phyloP scores from a whole-genome alignment of 2,113 vertebrate genomes.

The Pseudolaguvia tuberculata region DNA sequence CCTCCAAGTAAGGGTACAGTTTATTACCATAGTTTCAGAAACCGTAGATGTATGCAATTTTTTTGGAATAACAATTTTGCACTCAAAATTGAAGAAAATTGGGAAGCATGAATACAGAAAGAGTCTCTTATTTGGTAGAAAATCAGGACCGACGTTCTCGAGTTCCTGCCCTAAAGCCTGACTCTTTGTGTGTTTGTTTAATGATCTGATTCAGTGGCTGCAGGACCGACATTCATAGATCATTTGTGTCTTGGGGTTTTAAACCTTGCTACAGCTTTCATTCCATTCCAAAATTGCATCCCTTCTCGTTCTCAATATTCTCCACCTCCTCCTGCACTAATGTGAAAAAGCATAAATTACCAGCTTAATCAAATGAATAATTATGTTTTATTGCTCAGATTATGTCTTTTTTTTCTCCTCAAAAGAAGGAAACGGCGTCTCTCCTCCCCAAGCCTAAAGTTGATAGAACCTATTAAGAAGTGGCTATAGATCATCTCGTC shows the following conservation, averaged over 20 bases:
- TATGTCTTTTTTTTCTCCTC: slow-evolving; percentile 59
- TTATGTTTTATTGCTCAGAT: slow-evolving; percentile 73
- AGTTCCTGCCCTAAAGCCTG: slow-evolving; percentile 26
- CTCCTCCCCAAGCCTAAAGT: slow-evolving; percentile 55
- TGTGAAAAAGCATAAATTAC: slow-evolving; percentile 63
- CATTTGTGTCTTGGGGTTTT: neutral
- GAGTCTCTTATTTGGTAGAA: slow-evolving; percentile 25
- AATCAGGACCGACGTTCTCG: slow-evolving; percentile 14
- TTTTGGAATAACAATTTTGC: neutral
- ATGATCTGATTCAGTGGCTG: slow-evolving; percentile 40
- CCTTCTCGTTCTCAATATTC: slow-evolving; percentile 14
- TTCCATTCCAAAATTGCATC: slow-evolving; percentile 14
- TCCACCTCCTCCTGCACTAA: slow-evolving; percentile 35
- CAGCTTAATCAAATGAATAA: slow-evolving; percentile 70
- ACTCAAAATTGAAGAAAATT: too few relatives aligned
- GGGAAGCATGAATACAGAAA: neutral
- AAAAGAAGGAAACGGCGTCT: slow-evolving; percentile 50
- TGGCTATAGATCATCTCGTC: slow-evolving; percentile 72
- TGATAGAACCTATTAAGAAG: slow-evolving; percentile 71
- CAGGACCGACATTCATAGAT: slow-evolving; percentile 20
- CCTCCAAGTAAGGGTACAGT: neutral
- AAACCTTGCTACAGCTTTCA: slow-evolving; percentile 14
- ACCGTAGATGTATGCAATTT: neutral
- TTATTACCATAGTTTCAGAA: neutral
- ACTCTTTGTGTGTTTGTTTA: slow-evolving; percentile 43